These are phyloP conservation scores for Cyanoramphus novaezelandiae DNA, from an alignment of 2,113 vertebrate species.

Conservation along the genomic window DNA sequence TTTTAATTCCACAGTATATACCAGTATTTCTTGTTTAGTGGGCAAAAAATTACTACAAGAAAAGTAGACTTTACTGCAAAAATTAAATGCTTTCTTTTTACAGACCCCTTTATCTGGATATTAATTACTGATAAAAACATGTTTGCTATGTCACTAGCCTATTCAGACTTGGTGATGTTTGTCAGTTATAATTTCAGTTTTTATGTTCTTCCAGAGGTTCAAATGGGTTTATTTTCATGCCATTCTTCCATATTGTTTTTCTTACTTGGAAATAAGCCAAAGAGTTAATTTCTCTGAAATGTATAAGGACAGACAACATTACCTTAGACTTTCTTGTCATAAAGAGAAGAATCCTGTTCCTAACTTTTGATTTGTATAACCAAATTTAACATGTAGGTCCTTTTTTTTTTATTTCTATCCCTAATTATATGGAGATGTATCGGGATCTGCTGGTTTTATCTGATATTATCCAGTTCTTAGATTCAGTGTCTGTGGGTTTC, in stretches of 20 bases:
- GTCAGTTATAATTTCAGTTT: background rate
- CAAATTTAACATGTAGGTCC: background rate
- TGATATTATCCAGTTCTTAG: background rate
- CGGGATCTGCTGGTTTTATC: background rate
- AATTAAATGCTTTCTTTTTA: background rate
- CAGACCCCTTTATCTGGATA: background rate
- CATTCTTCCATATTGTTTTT: background rate
- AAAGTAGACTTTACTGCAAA: background rate
- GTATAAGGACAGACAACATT: background rate
- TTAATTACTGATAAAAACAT: background rate
- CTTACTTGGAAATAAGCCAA: background rate
- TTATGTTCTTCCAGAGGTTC: background rate
- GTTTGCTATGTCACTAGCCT: background rate
- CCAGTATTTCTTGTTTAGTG: background rate
- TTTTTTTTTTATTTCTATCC: background rate
- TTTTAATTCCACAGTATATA: slow-evolving; percentile 3
- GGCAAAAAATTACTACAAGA: background rate
- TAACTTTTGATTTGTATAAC: background rate
- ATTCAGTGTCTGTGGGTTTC: background rate
- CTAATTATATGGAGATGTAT: background rate
- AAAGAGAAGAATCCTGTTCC: background rate
- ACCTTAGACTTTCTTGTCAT: background rate
- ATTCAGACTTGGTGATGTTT: background rate
- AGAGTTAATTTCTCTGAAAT: background rate
- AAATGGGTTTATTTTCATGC: background rate